phyloP scores from a whole-genome alignment of 2,888 invertebrate species.

The Drosophila paramelanica region DNA sequence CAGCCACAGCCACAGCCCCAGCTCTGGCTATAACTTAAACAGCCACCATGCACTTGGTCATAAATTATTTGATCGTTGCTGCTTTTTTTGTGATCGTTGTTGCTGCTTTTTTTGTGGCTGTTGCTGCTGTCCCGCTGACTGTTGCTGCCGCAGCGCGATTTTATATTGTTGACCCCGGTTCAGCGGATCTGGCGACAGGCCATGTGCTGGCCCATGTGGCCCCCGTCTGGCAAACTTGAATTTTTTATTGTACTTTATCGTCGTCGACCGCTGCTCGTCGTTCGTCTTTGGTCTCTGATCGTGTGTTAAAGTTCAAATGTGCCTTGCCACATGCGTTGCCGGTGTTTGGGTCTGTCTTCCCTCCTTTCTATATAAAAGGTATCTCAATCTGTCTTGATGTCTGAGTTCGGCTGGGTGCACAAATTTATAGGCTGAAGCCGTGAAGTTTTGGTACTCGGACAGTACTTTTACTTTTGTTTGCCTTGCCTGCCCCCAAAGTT shows the following conservation, averaged over 20 bases:
- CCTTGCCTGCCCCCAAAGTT: conserved; percentile 29
- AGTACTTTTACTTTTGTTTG: conserved; percentile 62
- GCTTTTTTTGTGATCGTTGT: conserved; percentile 31
- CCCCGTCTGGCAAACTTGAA: conserved; percentile 68
- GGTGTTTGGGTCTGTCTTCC: conserved; percentile 25
- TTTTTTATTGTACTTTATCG: conserved; percentile 68
- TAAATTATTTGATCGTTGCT: conserved; percentile 78
- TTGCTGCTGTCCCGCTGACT: conserved; percentile 28
- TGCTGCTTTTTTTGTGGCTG: conserved; percentile 2
- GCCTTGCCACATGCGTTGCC: conserved; percentile 67
- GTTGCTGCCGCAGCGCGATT: conserved; percentile 55
- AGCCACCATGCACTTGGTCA: conserved; percentile 78
- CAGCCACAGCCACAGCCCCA: conserved; percentile 8
- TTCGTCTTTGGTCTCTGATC: conserved; percentile 45
- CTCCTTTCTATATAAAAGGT: conserved; percentile 63
- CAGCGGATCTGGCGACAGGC: conserved; percentile 65
- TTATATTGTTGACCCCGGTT: conserved; percentile 78
- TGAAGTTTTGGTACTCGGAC: conserved; percentile 23
- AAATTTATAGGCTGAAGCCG: conserved; percentile 55
- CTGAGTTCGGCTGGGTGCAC: conserved; percentile 38
- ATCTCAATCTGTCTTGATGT: conserved; percentile 72
- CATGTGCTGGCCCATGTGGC: conserved; percentile 48
- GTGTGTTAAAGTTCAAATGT: conserved; percentile 78
- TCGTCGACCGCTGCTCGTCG: conserved; percentile 42
- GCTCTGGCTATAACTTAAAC: conserved; percentile 68